These are phyloP conservation scores for Stylophora pistillata DNA, from an alignment of 64 coral and sea anemone genomes.

Conservation along the genomic window DNA sequence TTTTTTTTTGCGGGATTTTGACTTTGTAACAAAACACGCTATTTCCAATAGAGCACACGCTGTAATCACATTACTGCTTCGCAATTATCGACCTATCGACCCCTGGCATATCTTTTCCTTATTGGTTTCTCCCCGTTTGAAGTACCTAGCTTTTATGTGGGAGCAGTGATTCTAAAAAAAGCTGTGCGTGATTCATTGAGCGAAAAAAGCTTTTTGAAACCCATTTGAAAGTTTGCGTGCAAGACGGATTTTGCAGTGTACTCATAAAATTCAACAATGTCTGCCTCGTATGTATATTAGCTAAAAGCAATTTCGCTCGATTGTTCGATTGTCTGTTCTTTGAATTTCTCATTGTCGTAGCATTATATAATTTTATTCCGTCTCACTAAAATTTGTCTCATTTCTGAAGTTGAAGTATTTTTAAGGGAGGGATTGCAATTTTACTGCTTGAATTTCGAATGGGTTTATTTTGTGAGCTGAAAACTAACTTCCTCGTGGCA, in stretches of 20 bases:
- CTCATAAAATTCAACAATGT: conserved; percentile 83
- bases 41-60: conserved; percentile 37
- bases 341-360: conserved; percentile 37
- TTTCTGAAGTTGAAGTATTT: background rate
- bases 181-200: background rate
- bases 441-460: background rate
- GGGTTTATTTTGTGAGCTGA: background rate
- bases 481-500: conserved; percentile 22
- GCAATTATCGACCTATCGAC: conserved; percentile 68
- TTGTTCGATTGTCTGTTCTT: conserved; percentile 68
- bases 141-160: conserved; percentile 49
- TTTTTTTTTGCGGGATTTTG: background rate
- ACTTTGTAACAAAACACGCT: conserved; percentile 45
- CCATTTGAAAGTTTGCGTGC: conserved; percentile 44
- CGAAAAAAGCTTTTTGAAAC: background rate
- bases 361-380: background rate
- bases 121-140: conserved; percentile 50
- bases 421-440: background rate
- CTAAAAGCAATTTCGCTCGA: conserved; percentile 71
- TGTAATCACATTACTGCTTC: conserved; percentile 74
- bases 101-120: conserved; percentile 42
- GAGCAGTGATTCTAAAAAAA: background rate
- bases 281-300: conserved; percentile 93
- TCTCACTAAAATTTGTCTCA: background rate
- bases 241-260: conserved; percentile 53